Evolutionary conservation across 1,140 invertebrate genomes (phyloP).

Genomic region (Halyomorpha halys): DNA sequence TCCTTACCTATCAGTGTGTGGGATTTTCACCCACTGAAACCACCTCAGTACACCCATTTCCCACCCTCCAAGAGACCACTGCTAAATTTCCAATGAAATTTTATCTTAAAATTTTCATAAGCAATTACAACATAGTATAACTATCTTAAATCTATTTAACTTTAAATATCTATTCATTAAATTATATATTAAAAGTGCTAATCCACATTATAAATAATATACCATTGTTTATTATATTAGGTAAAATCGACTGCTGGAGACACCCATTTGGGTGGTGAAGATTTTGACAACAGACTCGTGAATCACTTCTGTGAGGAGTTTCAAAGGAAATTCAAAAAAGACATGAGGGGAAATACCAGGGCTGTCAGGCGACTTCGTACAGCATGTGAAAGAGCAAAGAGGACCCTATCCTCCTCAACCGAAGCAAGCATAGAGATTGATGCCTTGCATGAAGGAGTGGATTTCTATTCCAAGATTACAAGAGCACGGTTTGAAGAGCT

Average conservation of each 20-base stretch:
- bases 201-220: too few relatives aligned
- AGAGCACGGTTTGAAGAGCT: conserved; percentile 72
- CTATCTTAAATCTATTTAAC: too few relatives aligned
- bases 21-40: too few relatives aligned
- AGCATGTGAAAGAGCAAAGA: conserved; percentile 67
- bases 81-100: not conserved
- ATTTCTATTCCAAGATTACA: conserved; percentile 61
- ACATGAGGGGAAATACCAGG: conserved; percentile 39
- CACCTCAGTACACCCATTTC: too few relatives aligned
- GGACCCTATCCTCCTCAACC: conserved; percentile 62
- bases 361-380: conserved; percentile 41
- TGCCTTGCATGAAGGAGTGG: conserved; percentile 55
- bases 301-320: conserved; percentile 56
- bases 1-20: too few relatives aligned
- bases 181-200: too few relatives aligned
- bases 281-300: conserved; percentile 73
- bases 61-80: too few relatives aligned
- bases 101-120: too few relatives aligned
- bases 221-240: not conserved
- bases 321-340: conserved; percentile 42
- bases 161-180: too few relatives aligned
- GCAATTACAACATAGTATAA: too few relatives aligned
- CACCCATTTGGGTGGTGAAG: conserved; percentile 69
- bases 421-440: conserved; percentile 62
- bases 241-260: conserved; percentile 50